Conservation (phyloP, 2,888 invertebrate species). For the Spodoptera picta region DNA sequence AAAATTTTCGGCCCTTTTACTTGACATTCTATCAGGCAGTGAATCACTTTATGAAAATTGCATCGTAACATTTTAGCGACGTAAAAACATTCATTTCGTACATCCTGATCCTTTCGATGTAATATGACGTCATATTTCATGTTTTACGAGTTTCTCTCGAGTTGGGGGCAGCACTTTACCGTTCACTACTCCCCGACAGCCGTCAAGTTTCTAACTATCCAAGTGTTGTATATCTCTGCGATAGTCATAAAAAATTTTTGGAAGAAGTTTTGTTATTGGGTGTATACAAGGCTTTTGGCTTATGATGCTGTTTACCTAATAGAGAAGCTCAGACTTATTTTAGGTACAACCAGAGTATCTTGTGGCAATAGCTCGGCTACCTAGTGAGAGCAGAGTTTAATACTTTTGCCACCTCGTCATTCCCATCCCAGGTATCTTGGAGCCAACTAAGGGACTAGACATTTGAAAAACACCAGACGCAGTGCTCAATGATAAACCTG, state of each 20-base stretch:
- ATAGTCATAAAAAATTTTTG: constrained; percentile 7
- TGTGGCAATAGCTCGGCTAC: no score
- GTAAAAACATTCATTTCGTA: constrained; percentile 59
- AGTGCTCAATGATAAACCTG: no score
- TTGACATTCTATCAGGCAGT: constrained; percentile 23
- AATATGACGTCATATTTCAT: constrained; percentile 56
- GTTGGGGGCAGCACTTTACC: constrained; percentile 37
- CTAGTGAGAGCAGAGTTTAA: no score
- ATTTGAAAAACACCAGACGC: no score
- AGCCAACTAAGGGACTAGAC: no score
- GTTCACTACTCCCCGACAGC: constrained; percentile 44
- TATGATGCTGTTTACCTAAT: no score
- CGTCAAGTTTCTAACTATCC: constrained; percentile 44
- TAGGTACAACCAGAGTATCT: no score
- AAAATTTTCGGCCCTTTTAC: constrained; percentile 8
- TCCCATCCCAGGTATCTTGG: no score
- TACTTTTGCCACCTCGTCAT: no score
- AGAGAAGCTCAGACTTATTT: no score
- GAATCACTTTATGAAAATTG: constrained; percentile 58
- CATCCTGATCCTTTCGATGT: constrained; percentile 46
- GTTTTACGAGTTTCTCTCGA: constrained; percentile 53
- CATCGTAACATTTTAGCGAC: constrained; percentile 56
- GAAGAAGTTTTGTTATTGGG: background rate
- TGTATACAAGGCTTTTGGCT: background rate
- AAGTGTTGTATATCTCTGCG: constrained; percentile 32